Evolutionary conservation across 2,797 vertebrate species (phyloP).

Genomic region (Propithecus perrieri): DNA sequence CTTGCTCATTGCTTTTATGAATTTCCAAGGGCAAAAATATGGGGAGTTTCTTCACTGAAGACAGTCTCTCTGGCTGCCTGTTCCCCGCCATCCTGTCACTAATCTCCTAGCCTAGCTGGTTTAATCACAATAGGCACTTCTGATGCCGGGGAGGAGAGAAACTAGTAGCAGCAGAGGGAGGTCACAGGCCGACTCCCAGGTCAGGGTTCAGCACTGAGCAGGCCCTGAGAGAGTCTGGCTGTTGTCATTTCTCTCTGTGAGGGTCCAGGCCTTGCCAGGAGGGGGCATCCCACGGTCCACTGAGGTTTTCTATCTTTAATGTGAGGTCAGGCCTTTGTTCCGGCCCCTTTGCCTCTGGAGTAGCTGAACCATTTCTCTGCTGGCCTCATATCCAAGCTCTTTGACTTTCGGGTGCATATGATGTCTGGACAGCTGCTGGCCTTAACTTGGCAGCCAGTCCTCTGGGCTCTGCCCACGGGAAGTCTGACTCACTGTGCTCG

Average conservation of each 20-base stretch:
- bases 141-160: background rate
- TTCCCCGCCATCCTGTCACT: background rate
- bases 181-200: background rate
- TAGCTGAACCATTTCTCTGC: background rate
- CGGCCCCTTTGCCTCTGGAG: background rate
- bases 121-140: background rate
- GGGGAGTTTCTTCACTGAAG: background rate
- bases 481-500: background rate
- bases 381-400: background rate
- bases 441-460: accelerated
- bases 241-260: background rate
- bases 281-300: too few species aligned
- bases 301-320: background rate
- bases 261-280: background rate
- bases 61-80: background rate
- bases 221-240: background rate
- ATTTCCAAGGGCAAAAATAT: background rate
- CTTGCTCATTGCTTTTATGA: background rate
- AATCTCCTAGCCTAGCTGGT: background rate
- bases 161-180: background rate
- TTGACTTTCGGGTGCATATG: background rate
- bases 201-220: background rate
- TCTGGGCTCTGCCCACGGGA: background rate
- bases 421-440: background rate
- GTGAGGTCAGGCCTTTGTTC: background rate